Percentiles rank a stretch among this genome's conserved stretches.
Evolutionary conservation across 2,888 invertebrate genomes (phyloP).

Genomic region (Phalangium opilio): DNA sequence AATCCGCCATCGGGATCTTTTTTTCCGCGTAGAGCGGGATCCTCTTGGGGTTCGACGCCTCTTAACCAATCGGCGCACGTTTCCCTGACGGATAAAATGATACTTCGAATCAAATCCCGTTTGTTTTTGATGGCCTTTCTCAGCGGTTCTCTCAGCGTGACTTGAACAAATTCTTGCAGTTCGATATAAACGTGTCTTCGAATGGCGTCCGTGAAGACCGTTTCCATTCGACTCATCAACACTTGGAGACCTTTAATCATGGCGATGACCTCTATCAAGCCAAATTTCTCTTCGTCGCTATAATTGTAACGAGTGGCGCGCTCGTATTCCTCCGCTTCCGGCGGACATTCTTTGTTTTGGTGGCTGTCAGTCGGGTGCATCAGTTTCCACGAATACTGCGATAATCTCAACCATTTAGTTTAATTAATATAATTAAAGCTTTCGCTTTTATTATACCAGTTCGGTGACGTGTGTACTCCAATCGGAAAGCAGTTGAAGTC

Average conservation of each 20-base stretch:
- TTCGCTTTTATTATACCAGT: conserved; percentile 36
- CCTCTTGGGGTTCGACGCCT: conserved; percentile 76
- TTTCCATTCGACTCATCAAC: conserved; percentile 91
- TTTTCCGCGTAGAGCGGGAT: conserved; percentile 80
- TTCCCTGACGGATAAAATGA: conserved; percentile 90
- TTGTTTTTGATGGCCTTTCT: conserved; percentile 95
- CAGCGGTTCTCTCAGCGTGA: conserved; percentile 71
- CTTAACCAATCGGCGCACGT: conserved; percentile 93
- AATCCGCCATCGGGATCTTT: conserved; percentile 76
- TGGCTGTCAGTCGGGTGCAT: conserved; percentile 95
- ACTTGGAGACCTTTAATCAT: conserved; percentile 98
- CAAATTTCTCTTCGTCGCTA: conserved; percentile 90
- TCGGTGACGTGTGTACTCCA: conserved; percentile 97
- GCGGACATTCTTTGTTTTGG: conserved; percentile 83
- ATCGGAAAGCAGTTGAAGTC: conserved; percentile 79
- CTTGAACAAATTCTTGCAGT: conserved; percentile 89
- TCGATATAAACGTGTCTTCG: conserved; percentile 86
- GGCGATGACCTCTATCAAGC: conserved; percentile 82
- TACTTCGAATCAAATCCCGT: conserved; percentile 86
- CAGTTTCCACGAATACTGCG: conserved; percentile 82
- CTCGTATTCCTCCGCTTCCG: conserved; percentile 96
- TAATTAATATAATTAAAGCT: neutral
- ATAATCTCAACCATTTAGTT: neutral
- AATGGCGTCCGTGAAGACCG: conserved; percentile 82
- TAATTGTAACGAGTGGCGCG: conserved; percentile 94